Evolutionary conservation across 2,888 invertebrate species (phyloP), one percentile per base, ranked within the genome.

Genomic region (Zelleria hepariella): DNA sequence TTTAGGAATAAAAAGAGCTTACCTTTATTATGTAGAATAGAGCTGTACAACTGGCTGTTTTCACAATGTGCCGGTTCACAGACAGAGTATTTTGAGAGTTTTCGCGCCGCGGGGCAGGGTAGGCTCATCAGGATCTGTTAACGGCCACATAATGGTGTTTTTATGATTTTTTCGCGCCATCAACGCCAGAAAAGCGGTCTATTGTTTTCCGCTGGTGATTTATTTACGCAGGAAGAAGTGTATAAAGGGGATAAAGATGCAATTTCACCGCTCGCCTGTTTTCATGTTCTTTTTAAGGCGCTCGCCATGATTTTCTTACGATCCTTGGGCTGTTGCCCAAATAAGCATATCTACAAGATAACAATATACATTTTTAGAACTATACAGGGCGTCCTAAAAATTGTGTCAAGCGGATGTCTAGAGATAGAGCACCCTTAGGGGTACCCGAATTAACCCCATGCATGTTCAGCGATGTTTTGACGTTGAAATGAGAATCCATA

Each of bases 81-180:
- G n/a, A n/a, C n/a, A 15, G 32, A 42, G 15, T 42, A 42, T 42
- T 42, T 42, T 10, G 23, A 51, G 21, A 51, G 21, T 5, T 23
- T 23, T 21, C 51, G 21, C 8, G 10, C 51, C 8, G 51, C 21
- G 51, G 51, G 23, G 8, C 23, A 20, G 21, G 51, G 62, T 62
- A 61, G 61, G 60, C 62, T 59, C 56, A 63, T 60, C 59, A 54
- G 63, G 61, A 66, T 66, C 62, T 60, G 63, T 63, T 63, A 65
- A 63, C 61, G 66, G 61, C 64, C 54, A 32, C 61, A 58, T 66
- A 66, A 67, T 67, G 66, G 62, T 64, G 62, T 66, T 67, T 67
- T 67, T 65, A 65, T 65, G 63, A 63, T 61, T 62, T 62, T 62
- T 62, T 59, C 56, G 21, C 59, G 57, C 61, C 63, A 61, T 64